Evolutionary conservation across 2,888 invertebrate species (phyloP).

Genomic region (Megaustenia siamemsis): DNA sequence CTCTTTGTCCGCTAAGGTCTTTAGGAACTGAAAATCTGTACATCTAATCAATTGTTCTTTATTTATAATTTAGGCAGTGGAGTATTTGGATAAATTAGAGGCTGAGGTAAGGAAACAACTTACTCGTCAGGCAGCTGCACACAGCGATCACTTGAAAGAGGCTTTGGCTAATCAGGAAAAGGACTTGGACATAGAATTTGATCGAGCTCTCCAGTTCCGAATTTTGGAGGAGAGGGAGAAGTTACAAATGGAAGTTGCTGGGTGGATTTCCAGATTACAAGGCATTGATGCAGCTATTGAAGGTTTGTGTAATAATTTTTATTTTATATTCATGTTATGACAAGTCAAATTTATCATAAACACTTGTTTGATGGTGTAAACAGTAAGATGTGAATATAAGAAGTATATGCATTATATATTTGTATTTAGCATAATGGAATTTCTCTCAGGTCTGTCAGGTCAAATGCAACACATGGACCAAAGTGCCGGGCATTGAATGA

Average conservation of each 20-base stretch:
- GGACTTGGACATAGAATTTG: conserved; percentile 82
- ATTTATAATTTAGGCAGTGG: conserved; percentile 59
- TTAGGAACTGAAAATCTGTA: too few species aligned
- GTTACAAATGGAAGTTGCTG: conserved; percentile 87
- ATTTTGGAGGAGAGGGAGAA: conserved; percentile 85
- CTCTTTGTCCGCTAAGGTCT: too few species aligned
- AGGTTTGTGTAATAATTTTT: conserved; percentile 81
- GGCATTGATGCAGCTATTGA: conserved; percentile 89
- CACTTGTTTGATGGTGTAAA: too few species aligned
- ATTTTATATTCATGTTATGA: too few species aligned
- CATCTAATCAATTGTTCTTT: background rate
- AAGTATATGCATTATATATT: too few species aligned
- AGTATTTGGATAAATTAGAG: conserved; percentile 81
- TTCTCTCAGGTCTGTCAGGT: too few species aligned
- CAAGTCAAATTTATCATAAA: too few species aligned
- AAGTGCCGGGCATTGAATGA: too few species aligned
- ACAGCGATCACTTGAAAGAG: conserved; percentile 85
- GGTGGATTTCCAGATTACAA: conserved; percentile 87
- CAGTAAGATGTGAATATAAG: too few species aligned
- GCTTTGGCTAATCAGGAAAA: conserved; percentile 84
- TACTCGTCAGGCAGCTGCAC: conserved; percentile 91
- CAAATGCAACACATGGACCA: too few species aligned
- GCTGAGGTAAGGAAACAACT: conserved; percentile 88
- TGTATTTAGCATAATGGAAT: too few species aligned
- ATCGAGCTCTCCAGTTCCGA: conserved; percentile 84